phyloP scores from a whole-genome alignment of 1,140 invertebrate genomes.

The Solenopsis fugax region DNA sequence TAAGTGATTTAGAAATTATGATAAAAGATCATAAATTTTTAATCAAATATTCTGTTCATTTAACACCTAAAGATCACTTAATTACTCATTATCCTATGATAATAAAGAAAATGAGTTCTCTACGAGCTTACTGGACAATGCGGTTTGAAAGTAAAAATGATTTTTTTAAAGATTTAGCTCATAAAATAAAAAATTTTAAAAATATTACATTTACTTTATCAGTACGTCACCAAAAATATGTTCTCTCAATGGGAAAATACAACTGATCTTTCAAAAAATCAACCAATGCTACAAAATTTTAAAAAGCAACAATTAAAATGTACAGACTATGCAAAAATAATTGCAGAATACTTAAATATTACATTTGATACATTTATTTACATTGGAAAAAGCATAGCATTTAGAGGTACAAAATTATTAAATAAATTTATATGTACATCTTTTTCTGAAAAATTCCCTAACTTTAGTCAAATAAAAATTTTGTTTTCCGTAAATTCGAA shows the following conservation, averaged over 20 bases:
- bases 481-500: no score
- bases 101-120: not conserved
- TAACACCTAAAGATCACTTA: slow-evolving; percentile 14
- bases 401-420: no score
- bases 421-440: no score
- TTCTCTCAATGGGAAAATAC: not conserved
- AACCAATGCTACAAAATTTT: not conserved
- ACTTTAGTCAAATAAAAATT: no score
- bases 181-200: slow-evolving; percentile 38
- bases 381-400: no score
- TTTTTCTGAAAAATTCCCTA: no score
- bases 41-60: not conserved
- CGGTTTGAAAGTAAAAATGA: not conserved
- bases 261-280: not conserved
- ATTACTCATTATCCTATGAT: slow-evolving; percentile 15
- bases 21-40: slow-evolving; percentile 7
- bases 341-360: no score
- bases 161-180: slow-evolving; percentile 28
- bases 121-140: slow-evolving; percentile 14
- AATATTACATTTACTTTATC: slow-evolving; percentile 11
- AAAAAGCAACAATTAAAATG: no score
- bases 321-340: no score
- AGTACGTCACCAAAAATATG: slow-evolving; percentile 12
- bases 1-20: not conserved
- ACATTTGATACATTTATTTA: no score